A percentile compares a stretch with the other conserved stretches of the same genome.
phyloP scores from a whole-genome alignment of 2,113 vertebrate genomes.

The Sceloporus undulatus region DNA sequence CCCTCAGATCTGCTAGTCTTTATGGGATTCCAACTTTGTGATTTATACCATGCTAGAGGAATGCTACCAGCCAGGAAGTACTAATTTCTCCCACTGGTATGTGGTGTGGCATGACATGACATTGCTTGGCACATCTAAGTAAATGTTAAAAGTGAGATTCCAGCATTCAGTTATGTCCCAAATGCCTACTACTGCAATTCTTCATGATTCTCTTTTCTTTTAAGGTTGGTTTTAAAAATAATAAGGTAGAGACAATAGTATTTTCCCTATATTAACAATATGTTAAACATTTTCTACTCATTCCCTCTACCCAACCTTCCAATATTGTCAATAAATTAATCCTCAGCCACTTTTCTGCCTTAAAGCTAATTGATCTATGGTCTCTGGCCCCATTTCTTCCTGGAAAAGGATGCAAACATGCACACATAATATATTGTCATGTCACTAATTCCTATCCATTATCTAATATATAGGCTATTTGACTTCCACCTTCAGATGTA shows the following conservation, averaged over 20 bases:
- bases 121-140: neutral
- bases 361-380: slow-evolving; percentile 60
- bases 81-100: fast-evolving
- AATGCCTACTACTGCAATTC: slow-evolving; percentile 10
- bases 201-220: slow-evolving; percentile 35
- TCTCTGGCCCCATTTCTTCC: slow-evolving; percentile 34
- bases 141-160: neutral
- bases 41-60: neutral
- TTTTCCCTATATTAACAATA: too few species aligned
- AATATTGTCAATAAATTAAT: slow-evolving; percentile 60
- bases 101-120: neutral
- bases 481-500: neutral
- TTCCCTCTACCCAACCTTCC: slow-evolving; percentile 34
- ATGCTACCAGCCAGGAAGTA: neutral
- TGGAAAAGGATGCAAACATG: slow-evolving; percentile 10
- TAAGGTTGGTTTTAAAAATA: neutral
- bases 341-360: slow-evolving; percentile 48
- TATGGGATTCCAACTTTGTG: too few species aligned
- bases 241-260: too few species aligned
- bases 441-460: slow-evolving; percentile 21
- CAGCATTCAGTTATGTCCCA: neutral
- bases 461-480: slow-evolving; percentile 17
- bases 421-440: neutral
- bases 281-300: slow-evolving; percentile 52
- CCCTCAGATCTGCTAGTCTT: neutral